phyloP scores from a whole-genome alignment of 1,140 invertebrate genomes.

The Pseudomyrmex cubaensis region DNA sequence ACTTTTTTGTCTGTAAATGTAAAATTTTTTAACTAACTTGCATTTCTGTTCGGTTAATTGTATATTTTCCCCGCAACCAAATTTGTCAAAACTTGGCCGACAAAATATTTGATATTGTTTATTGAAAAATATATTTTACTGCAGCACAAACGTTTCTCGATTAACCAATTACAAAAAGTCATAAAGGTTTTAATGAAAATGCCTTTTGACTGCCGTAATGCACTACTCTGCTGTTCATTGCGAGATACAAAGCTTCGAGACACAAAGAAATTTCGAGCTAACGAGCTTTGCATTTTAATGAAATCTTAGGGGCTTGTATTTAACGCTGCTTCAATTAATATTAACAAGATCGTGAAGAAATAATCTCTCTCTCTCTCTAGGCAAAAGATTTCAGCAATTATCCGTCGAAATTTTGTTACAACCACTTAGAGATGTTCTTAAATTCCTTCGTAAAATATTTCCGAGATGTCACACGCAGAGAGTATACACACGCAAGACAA shows the following conservation, averaged over 20 bases:
- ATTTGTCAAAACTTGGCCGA: too few relatives aligned
- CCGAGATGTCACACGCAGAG: background rate
- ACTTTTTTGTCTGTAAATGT: too few relatives aligned
- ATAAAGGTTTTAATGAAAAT: too few relatives aligned
- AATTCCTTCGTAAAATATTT: background rate
- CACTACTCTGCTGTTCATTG: background rate
- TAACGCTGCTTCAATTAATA: conserved; percentile 5
- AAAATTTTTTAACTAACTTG: too few relatives aligned
- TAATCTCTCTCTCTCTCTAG: background rate
- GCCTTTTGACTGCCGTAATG: too few relatives aligned
- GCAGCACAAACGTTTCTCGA: too few relatives aligned
- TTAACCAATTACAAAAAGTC: too few relatives aligned
- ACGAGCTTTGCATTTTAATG: background rate
- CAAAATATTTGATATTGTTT: too few relatives aligned
- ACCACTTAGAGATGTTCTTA: background rate
- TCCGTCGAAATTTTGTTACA: background rate
- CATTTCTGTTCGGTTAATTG: too few relatives aligned
- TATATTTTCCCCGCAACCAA: too few relatives aligned
- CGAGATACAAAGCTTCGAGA: background rate
- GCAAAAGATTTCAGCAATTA: background rate
- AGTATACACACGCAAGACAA: background rate
- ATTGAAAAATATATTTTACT: too few relatives aligned
- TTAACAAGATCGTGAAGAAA: conserved; percentile 7
- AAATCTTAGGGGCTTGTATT: conserved; percentile 11
- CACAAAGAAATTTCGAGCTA: background rate